Conservation (phyloP, 2,888 invertebrate genomes). For the Perdita meconis region DNA sequence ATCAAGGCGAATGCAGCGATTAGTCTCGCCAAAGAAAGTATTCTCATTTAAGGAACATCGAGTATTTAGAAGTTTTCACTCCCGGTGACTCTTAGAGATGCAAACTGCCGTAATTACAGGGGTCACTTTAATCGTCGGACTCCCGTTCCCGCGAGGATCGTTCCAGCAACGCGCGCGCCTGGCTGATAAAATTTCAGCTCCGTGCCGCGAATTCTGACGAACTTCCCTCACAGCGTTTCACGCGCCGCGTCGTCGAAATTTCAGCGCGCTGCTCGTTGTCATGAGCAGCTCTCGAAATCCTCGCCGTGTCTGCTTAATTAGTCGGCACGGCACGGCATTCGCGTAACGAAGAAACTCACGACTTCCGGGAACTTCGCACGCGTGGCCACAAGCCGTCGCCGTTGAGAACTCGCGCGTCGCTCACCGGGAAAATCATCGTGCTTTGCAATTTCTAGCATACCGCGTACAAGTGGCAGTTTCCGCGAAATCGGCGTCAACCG, state of each 20-base stretch:
- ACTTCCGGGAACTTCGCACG: background rate
- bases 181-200: background rate
- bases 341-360: background rate
- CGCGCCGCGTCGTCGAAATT: background rate
- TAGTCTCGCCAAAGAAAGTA: slow-evolving; percentile 5
- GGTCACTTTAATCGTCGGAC: slow-evolving; percentile 19
- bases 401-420: background rate
- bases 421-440: slow-evolving; percentile 12
- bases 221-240: background rate
- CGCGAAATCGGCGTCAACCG: background rate
- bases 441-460: slow-evolving; percentile 9
- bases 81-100: background rate
- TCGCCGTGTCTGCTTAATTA: background rate
- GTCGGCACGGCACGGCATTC: background rate
- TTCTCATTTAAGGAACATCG: slow-evolving; percentile 33
- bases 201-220: background rate
- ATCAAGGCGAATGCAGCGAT: background rate
- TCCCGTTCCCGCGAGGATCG: background rate
- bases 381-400: background rate
- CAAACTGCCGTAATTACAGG: slow-evolving; percentile 24
- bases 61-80: slow-evolving; percentile 6
- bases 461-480: background rate
- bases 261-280: too few species aligned
- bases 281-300: background rate
- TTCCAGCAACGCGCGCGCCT: background rate